Conservation (phyloP, 2,888 invertebrate genomes). For the Muscina levida region DNA sequence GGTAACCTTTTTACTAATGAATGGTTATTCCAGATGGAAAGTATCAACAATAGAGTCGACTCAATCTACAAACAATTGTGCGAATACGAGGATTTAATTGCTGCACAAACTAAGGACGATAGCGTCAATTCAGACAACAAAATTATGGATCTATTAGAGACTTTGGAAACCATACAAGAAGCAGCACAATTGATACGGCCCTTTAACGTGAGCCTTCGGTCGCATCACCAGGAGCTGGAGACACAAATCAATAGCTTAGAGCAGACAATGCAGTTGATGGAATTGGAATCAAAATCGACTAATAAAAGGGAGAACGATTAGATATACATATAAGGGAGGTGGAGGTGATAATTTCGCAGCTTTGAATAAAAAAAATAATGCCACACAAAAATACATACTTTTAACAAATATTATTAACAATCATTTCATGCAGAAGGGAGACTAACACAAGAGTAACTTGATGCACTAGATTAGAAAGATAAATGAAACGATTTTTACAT, state of each 20-base stretch:
- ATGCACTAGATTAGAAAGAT: too few species aligned
- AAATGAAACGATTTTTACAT: too few species aligned
- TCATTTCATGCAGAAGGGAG: too few species aligned
- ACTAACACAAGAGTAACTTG: too few species aligned
- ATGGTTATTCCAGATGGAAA: constrained; percentile 55
- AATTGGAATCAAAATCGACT: constrained; percentile 54
- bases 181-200: constrained; percentile 56
- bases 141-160: constrained; percentile 67
- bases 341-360: too few species aligned
- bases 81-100: constrained; percentile 63
- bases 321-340: too few species aligned
- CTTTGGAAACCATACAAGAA: constrained; percentile 58
- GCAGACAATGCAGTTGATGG: constrained; percentile 64
- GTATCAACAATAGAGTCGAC: constrained; percentile 66
- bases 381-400: too few species aligned
- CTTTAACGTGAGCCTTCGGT: constrained; percentile 43
- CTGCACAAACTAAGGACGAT: constrained; percentile 39
- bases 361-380: too few species aligned
- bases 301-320: neutral
- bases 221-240: constrained; percentile 57
- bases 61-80: constrained; percentile 67
- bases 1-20: too few species aligned
- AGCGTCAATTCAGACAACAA: constrained; percentile 53
- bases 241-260: constrained; percentile 67
- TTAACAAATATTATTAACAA: too few species aligned